Evolutionary conservation across 2,888 invertebrate species (phyloP).

Genomic region (Clitarchus hookeri): DNA sequence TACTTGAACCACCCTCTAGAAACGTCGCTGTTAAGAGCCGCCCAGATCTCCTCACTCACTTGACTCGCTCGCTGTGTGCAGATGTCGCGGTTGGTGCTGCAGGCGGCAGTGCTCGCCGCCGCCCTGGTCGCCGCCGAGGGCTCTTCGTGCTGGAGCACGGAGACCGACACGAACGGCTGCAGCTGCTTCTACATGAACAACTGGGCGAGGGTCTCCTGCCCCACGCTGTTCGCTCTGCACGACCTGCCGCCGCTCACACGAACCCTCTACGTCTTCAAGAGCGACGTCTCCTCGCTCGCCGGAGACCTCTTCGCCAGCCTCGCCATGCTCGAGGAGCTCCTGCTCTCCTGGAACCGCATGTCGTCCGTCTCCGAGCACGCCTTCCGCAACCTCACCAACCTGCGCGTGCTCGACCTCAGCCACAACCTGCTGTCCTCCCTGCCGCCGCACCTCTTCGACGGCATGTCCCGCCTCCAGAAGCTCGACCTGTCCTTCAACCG

Average conservation of each 20-base stretch:
- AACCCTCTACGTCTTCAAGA: constrained; percentile 29
- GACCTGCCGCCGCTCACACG: constrained; percentile 15
- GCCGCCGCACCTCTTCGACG: neutral
- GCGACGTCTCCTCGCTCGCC: neutral
- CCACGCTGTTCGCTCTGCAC: neutral
- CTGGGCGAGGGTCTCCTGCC: neutral
- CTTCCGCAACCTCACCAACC: constrained; percentile 26
- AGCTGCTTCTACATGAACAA: neutral
- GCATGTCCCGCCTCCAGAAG: neutral
- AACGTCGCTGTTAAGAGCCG: too few relatives aligned
- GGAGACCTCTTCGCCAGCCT: constrained; percentile 25
- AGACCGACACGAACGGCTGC: neutral
- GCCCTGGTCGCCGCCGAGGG: neutral
- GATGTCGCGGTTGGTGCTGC: constrained; percentile 18
- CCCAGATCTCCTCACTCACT: too few relatives aligned
- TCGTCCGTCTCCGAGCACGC: constrained; percentile 15
- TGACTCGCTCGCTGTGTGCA: neutral
- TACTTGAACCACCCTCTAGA: too few relatives aligned
- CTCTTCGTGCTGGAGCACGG: neutral
- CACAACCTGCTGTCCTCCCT: constrained; percentile 24
- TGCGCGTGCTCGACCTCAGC: constrained; percentile 28
- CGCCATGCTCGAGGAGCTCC: constrained; percentile 25
- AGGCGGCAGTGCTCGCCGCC: constrained; percentile 10
- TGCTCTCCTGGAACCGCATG: constrained; percentile 24
- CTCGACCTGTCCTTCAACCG: constrained; percentile 20